These are phyloP conservation scores for Pelodiscus sinensis DNA, from an alignment of 2,113 vertebrate genomes.

Conservation along the genomic window DNA sequence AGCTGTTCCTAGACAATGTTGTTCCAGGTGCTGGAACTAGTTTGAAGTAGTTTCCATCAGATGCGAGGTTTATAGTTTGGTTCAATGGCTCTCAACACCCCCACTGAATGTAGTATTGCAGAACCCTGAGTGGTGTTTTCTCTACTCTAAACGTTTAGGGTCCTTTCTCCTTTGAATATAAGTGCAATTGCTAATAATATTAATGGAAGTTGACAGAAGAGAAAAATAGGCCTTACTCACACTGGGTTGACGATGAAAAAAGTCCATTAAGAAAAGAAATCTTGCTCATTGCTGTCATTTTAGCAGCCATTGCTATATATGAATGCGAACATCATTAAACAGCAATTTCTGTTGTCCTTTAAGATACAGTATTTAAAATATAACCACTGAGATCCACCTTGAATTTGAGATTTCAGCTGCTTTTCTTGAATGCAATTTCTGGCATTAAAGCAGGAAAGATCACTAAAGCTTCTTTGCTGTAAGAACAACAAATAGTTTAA, in stretches of 20 bases:
- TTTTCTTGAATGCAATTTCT: conserved; percentile 52
- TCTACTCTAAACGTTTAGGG: not conserved
- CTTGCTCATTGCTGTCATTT: not conserved
- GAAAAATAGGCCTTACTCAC: conserved; percentile 9
- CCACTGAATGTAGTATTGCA: too few relatives aligned
- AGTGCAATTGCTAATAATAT: not conserved
- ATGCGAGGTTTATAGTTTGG: too few relatives aligned
- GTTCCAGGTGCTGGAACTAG: too few relatives aligned
- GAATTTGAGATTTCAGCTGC: conserved; percentile 36
- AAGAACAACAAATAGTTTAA: conserved; percentile 57
- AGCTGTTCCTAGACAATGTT: not conserved
- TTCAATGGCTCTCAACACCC: too few relatives aligned
- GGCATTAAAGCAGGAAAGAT: conserved; percentile 61
- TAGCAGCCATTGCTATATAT: conserved; percentile 4
- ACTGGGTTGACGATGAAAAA: conserved; percentile 3
- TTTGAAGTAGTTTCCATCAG: too few relatives aligned
- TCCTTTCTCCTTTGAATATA: conserved; percentile 9
- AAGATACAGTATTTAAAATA: conserved; percentile 59
- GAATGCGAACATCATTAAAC: conserved; percentile 46
- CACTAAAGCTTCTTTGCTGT: conserved; percentile 67
- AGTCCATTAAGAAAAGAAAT: conserved; percentile 43
- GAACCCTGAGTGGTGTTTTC: not conserved
- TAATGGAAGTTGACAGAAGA: conserved; percentile 43
- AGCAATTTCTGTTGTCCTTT: conserved; percentile 49
- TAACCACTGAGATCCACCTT: not conserved